A percentile compares a stretch with the other conserved stretches of the same genome.
Conservation (phyloP, 2,888 invertebrate genomes). For the Mechanitis messenoides region DNA sequence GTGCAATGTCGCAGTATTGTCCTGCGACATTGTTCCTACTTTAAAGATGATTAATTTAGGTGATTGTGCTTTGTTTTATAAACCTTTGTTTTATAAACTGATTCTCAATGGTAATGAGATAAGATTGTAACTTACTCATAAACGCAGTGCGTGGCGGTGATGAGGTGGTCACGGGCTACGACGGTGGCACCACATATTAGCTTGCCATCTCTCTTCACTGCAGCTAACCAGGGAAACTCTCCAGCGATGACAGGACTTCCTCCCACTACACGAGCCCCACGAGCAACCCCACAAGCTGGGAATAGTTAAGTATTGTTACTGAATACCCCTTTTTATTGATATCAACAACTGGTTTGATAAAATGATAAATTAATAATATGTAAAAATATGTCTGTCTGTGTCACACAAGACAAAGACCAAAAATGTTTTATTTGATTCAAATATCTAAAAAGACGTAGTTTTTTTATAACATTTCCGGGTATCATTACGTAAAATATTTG, state of each 20-base stretch:
- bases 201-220: conserved; percentile 78
- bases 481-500: no score
- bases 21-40: no score
- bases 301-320: background rate
- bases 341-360: no score
- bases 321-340: no score
- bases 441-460: no score
- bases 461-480: no score
- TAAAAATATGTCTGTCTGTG: no score
- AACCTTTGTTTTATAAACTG: background rate
- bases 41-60: background rate
- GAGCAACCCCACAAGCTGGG: conserved; percentile 76
- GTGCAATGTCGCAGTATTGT: conserved; percentile 1
- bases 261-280: conserved; percentile 81
- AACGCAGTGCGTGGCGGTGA: conserved; percentile 87
- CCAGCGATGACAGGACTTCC: conserved; percentile 79
- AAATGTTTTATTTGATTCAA: no score
- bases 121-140: conserved; percentile 76
- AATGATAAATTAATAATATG: no score
- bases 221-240: conserved; percentile 87
- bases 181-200: conserved; percentile 86
- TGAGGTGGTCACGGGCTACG: conserved; percentile 81
- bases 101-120: background rate
- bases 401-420: no score
- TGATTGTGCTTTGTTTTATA: no score